Base-by-base conservation (phyloP, 2,888 invertebrate species). In the Poecilobothrus nobilitatus region DNA sequence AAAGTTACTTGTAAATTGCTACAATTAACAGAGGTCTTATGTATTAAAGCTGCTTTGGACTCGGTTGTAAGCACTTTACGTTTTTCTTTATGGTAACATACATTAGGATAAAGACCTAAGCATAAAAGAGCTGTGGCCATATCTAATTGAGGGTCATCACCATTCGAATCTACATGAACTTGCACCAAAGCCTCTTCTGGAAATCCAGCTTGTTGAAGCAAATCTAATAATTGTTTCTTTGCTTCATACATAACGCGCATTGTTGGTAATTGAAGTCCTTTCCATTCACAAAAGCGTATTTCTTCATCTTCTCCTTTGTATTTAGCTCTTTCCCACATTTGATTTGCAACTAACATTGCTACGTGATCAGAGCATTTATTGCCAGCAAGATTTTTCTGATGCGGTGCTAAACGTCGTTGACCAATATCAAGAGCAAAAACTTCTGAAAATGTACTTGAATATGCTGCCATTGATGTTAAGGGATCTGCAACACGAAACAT, bases 11-110 rank as follows among this genome's bases (percentile, higher is more conserved):
- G 92, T 67, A 87, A 83, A 78, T 92, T 92, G 75, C 89, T 90
- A 80, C 94, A 95, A 83, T 97, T 97, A 4, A 98, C 96, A 0
- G 97, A 98, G 0, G 95, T 94, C 82, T 97, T 98, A 83, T 97
- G 96, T 71, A 99, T 91, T 2, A 99, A 84, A 0, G 98, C 98
- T 0, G 92, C 89, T 79, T 95, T 96, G 68, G 95, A 93, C 83
- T 97, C 98, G 0, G 94, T 94, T 1, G 98, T 98, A 67, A 97
- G 83, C 0, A 98, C 93, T 84, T 96, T 96, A 70, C 98, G 86
- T 79, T 97, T 98, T 71, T 96, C 97, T 79, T 94, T 95, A 80
- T 97, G 95, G 77, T 88, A 90, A 77, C 97, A 97, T 3, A 99
- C 95, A 81, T 99, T 99, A 0, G 98, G 98, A 81, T 98, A 98